These are phyloP conservation scores for Drosophila lowei DNA, from an alignment of 1,140 invertebrate species.

Conservation along the genomic window DNA sequence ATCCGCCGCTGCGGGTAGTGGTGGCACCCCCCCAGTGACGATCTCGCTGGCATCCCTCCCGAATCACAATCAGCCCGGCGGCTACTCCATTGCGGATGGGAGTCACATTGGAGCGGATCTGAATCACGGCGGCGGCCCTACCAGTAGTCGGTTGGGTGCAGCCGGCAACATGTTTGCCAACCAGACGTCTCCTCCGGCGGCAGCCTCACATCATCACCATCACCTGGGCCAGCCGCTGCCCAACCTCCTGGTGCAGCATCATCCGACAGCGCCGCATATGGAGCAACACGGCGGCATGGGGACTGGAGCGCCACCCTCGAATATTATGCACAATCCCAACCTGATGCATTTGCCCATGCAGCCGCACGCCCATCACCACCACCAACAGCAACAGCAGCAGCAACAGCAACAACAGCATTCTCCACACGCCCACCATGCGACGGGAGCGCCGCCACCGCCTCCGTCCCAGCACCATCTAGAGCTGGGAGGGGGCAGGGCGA, in stretches of 20 bases:
- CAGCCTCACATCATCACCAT: conserved; percentile 47
- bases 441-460: conserved; percentile 41
- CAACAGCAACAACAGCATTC: conserved; percentile 51
- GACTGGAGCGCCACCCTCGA: conserved; percentile 28
- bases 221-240: conserved; percentile 65
- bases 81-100: conserved; percentile 51
- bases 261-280: conserved; percentile 49
- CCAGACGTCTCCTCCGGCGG: conserved; percentile 36
- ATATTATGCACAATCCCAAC: conserved; percentile 75
- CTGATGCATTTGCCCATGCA: conserved; percentile 71
- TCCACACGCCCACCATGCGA: conserved; percentile 32
- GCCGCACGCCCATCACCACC: conserved; percentile 37
- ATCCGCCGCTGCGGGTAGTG: conserved; percentile 3
- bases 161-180: conserved; percentile 51
- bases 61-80: conserved; percentile 40
- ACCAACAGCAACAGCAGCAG: conserved; percentile 55
- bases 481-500: conserved; percentile 34
- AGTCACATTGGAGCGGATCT: conserved; percentile 50
- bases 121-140: conserved; percentile 29
- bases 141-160: conserved; percentile 6
- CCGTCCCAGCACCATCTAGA: conserved; percentile 61
- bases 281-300: conserved; percentile 55
- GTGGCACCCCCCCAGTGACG: conserved; percentile 17
- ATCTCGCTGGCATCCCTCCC: conserved; percentile 44
- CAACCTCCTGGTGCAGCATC: conserved; percentile 73